A percentile compares a stretch with the other conserved stretches of the same genome.
Conservation (phyloP, 30 jellyfish, hydroid and myxozoan genomes). For the Sanderia malayensis region DNA sequence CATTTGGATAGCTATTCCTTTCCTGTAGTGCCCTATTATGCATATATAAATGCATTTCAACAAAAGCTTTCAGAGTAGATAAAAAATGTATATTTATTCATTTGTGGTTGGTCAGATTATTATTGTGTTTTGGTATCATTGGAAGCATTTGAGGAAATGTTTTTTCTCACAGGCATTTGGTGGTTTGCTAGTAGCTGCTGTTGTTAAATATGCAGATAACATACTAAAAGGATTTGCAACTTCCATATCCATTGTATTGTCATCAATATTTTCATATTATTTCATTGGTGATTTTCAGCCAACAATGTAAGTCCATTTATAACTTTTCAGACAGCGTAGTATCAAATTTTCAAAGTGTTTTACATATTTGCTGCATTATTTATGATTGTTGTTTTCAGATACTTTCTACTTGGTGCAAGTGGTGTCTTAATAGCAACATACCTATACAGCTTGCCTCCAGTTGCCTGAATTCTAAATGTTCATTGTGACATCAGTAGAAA, state of each 20-base stretch:
- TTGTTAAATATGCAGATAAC: constrained; percentile 96
- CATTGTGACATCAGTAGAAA: too few relatives aligned
- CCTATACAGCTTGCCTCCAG: constrained; percentile 87
- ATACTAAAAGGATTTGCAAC: constrained; percentile 98
- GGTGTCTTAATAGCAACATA: constrained; percentile 92
- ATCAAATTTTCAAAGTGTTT: too few relatives aligned
- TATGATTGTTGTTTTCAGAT: constrained; percentile 53
- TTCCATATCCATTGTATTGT: constrained; percentile 85
- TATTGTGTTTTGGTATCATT: too few relatives aligned
- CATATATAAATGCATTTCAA: too few relatives aligned
- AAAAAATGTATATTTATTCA: too few relatives aligned
- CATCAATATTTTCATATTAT: constrained; percentile 79
- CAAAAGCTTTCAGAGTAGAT: too few relatives aligned
- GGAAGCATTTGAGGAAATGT: too few relatives aligned
- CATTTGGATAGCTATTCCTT: too few relatives aligned
- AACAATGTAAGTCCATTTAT: constrained; percentile 57
- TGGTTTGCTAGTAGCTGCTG: constrained; percentile 93
- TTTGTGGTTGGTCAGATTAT: too few relatives aligned
- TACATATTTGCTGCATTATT: too few relatives aligned
- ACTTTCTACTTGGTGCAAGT: constrained; percentile 76
- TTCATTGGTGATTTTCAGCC: constrained; percentile 91
- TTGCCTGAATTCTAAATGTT: neutral
- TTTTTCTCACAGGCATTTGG: constrained; percentile 82
- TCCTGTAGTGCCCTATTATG: too few relatives aligned
- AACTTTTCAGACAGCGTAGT: neutral